Evolutionary conservation across 2,888 invertebrate genomes (phyloP), one percentile per base, ranked within the genome.

Genomic region (Cosmia trapezina): DNA sequence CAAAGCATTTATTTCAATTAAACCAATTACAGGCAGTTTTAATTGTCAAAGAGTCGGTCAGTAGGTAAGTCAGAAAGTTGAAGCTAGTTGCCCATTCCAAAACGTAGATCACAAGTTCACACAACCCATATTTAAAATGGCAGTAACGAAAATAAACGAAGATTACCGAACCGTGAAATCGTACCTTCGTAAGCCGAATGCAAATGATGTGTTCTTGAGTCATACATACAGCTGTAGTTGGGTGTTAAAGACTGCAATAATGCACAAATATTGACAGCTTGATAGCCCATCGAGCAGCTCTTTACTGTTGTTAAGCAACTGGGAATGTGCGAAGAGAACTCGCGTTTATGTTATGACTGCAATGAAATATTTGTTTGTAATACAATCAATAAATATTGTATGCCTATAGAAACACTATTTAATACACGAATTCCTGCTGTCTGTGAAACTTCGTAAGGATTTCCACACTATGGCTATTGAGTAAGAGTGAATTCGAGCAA

Each of bases 251-350:
- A 68, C 70, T 82, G 78, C 78, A 81, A 78, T 81, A 81, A 74
- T 81, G 78, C 78, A 78, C 68, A 74, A 81, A 81, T 78, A 82
- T 78, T 71, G 82, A 81, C 82, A 82, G 68, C 33, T 81, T 71
- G 65, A 82, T 81, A 51, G 82, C 37, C 70, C 65, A 78, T 77
- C 49, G 59, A 66, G 56, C 45, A n/a, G 37, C 64, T 68, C 61
- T 82, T 8, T 56, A 82, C 70, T 45, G 66, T 6, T 68, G 68
- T 74, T 78, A 66, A 74, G 78, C 78, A 81, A 82, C 54, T 19
- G 49, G 45, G 61, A 82, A 81, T 75, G 78, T 62, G 57, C 70
- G 74, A 82, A 62, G 65, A 70, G 67, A 70, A 68, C 65, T 33
- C 43, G 54, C 41, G 33, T 56, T 80, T 71, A 71, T 70, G 69